Percentiles rank a stretch among this genome's conserved stretches.
Evolutionary conservation across 2,113 vertebrate genomes (phyloP).

Genomic region (Coturnix japonica): DNA sequence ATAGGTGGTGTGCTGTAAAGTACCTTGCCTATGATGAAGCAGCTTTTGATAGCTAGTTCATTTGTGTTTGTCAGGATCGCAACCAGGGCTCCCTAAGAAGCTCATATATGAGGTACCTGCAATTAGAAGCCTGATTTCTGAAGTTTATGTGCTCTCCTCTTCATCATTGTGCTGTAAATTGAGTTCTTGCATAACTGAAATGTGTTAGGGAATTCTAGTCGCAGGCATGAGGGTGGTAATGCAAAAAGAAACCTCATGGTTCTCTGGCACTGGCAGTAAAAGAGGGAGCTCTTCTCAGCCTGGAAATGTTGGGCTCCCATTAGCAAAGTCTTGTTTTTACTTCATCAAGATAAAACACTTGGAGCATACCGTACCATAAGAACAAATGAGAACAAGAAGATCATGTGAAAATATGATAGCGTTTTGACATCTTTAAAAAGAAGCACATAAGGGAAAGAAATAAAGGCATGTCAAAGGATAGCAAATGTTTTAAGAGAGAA

Average conservation of each 20-base stretch:
- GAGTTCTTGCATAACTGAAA: not conserved
- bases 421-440: not conserved
- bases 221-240: not conserved
- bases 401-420: not conserved
- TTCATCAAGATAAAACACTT: not conserved
- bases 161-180: not conserved
- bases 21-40: not conserved
- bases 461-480: not conserved
- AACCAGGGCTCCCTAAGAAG: not conserved
- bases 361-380: not conserved
- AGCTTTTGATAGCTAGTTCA: not conserved
- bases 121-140: not conserved
- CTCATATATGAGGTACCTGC: not conserved
- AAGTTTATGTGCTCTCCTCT: not conserved
- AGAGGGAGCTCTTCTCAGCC: not conserved
- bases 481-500: not conserved
- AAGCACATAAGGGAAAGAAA: not conserved
- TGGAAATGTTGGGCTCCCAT: not conserved
- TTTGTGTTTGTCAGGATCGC: not conserved
- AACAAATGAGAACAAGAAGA: not conserved
- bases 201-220: not conserved
- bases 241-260: not conserved
- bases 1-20: not conserved
- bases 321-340: not conserved
- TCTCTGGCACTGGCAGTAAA: not conserved